These are phyloP conservation scores for Leucopsar rothschildi DNA, from an alignment of 2,113 vertebrate genomes.

Conservation along the genomic window DNA sequence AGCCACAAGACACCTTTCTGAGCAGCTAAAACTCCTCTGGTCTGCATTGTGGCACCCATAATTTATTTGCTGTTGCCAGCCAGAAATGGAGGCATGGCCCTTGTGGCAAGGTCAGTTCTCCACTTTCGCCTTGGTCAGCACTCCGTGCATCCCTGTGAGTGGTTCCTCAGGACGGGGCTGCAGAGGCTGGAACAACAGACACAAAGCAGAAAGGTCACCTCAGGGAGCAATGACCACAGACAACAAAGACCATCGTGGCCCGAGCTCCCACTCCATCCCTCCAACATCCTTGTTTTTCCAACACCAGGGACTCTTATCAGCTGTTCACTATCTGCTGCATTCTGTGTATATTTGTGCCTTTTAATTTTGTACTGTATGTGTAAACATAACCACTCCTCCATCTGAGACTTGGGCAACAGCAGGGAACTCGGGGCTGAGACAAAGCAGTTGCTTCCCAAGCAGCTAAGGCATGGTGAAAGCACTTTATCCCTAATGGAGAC, in stretches of 20 bases:
- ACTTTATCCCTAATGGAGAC: conserved; percentile 27
- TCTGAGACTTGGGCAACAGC: not conserved
- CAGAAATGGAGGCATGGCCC: not conserved
- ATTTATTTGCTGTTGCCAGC: conserved; percentile 45
- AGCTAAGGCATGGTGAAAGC: conserved; percentile 33
- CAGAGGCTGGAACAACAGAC: not conserved
- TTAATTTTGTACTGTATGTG: conserved; percentile 69
- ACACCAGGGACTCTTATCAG: conserved; percentile 35
- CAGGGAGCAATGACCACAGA: not conserved
- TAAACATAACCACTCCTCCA: conserved; percentile 48
- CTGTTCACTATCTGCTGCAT: conserved; percentile 66
- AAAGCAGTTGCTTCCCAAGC: conserved; percentile 10
- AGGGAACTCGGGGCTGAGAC: not conserved
- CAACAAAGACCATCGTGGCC: not conserved
- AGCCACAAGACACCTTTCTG: not conserved
- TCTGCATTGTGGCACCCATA: conserved; percentile 36
- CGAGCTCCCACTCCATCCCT: not conserved
- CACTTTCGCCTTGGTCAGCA: not conserved
- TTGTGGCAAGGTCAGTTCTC: not conserved
- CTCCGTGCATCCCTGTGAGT: not conserved
- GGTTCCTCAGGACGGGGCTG: not conserved
- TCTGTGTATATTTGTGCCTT: conserved; percentile 72
- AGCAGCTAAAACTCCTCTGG: conserved; percentile 16
- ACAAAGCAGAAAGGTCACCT: conserved; percentile 7
- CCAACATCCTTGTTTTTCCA: conserved; percentile 32